Evolutionary conservation across 37 sponge, comb jelly and placozoan species (phyloP).

Genomic region (Oscarella lobularis): DNA sequence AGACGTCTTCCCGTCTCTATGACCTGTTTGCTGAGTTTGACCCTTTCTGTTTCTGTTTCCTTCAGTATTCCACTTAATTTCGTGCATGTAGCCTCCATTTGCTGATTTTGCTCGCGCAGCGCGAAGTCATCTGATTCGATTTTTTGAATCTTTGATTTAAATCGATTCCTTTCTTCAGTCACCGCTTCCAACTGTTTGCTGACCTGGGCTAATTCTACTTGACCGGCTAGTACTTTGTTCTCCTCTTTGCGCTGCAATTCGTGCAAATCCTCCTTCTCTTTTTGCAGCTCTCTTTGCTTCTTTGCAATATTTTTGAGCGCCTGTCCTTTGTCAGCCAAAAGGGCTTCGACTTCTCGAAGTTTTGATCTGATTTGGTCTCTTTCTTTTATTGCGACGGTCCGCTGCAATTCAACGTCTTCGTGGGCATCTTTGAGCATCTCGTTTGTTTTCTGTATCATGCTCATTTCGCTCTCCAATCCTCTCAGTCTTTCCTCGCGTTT

Average conservation of each 20-base stretch:
- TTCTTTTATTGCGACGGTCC: not conserved
- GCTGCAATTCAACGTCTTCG: not conserved
- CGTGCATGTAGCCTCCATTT: not conserved
- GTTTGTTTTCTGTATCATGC: not conserved
- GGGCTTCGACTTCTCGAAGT: not conserved
- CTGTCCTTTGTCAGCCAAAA: not conserved
- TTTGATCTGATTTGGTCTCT: not conserved
- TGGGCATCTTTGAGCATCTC: too few relatives aligned
- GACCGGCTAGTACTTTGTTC: not conserved
- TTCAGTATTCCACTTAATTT: not conserved
- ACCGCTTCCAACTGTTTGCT: not conserved
- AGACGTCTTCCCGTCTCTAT: not conserved
- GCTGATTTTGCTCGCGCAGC: not conserved
- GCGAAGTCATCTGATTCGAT: not conserved
- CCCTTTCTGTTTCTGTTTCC: not conserved
- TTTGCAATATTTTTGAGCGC: not conserved
- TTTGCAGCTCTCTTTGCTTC: not conserved
- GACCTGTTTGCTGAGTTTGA: not conserved
- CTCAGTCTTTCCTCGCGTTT: not conserved
- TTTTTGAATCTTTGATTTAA: not conserved
- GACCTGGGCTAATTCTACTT: not conserved
- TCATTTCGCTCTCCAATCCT: not conserved
- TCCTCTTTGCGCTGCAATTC: not conserved
- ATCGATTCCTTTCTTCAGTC: not conserved
- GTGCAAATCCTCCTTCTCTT: not conserved